Evolutionary conservation across 2,888 invertebrate genomes (phyloP), one percentile per base, ranked within the genome.

Genomic region (Hypomecis punctinalis): DNA sequence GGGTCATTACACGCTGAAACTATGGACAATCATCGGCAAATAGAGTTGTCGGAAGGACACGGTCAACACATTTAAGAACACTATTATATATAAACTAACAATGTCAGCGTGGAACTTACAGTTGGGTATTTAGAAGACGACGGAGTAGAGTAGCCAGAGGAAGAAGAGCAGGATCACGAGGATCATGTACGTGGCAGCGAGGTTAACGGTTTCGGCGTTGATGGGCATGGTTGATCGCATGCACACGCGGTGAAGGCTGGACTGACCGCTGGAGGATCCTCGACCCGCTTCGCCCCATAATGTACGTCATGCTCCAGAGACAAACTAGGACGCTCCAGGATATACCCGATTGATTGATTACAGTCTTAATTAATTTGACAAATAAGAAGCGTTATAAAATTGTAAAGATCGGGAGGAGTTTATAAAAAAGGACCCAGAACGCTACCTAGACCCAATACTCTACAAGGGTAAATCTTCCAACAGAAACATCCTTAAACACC

Each of bases 121-220:
- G 45, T 9, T 37, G 10, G 13, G 9, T 37, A 37, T 37, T 76
- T 91, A 93, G 79, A 89, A 86, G 78, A 95, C 84, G 37, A 94
- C 94, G 10, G 95, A 94, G 83, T 96, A 96, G 45, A 96, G 86
- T 23, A 95, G 86, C 94, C 95, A 96, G 47, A 96, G 91, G 76
- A 95, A 93, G 81, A 95, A 93, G 43, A 96, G 89, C 45, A 96
- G 89, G 67, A 95, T 87, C 67, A 95, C 94, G 60, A 96, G 93
- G 83, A 96, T 96, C 85, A 95, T 90, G 82, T 96, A 96, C 61
- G 96, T 96, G 76, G 95, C 95, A 58, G 96, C 93, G 74, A 96
- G 91, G 84, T 95, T 96, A 59, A 94, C 94, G 49, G 95, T 94
- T 87, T 96, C 96, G 40, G 93, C 92, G 89, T 93, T 93, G 82